A percentile compares a stretch with the other conserved stretches of the same genome.
These are phyloP conservation scores for Philhelius pedissequus DNA, from an alignment of 2,888 invertebrate genomes.

Conservation along the genomic window DNA sequence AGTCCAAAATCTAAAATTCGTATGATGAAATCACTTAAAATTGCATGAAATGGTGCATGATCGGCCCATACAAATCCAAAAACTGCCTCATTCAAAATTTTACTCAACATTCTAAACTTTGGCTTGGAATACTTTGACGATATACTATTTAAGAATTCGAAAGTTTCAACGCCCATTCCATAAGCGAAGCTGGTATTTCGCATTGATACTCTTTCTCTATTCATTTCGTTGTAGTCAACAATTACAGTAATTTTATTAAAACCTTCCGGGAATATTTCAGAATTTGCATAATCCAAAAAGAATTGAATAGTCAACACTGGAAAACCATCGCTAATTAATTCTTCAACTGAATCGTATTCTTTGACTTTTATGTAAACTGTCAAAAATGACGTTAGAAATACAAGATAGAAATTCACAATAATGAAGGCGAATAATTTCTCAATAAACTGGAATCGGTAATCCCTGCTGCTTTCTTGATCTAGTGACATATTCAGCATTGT, in stretches of 20 bases:
- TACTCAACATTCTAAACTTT: neutral
- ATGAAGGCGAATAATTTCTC: conserved; percentile 1
- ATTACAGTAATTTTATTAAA: neutral
- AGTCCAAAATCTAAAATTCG: neutral
- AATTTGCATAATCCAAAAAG: neutral
- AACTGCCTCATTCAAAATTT: neutral
- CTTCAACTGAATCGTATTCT: neutral
- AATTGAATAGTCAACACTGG: neutral
- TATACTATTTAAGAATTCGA: neutral
- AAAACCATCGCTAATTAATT: neutral
- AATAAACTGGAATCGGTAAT: neutral
- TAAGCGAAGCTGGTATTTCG: neutral
- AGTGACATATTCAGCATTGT: conserved; percentile 5
- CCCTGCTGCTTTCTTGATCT: neutral
- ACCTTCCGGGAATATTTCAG: neutral
- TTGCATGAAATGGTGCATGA: neutral
- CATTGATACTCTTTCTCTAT: neutral
- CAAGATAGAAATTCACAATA: neutral
- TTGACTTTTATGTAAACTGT: conserved; percentile 2
- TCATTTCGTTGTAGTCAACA: neutral
- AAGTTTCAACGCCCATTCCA: neutral
- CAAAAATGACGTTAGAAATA: neutral
- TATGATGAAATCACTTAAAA: neutral
- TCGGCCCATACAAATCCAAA: neutral
- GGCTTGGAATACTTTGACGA: neutral